Evolutionary conservation across 2,888 invertebrate genomes (phyloP).

Genomic region (Tanytarsus gracilentus): DNA sequence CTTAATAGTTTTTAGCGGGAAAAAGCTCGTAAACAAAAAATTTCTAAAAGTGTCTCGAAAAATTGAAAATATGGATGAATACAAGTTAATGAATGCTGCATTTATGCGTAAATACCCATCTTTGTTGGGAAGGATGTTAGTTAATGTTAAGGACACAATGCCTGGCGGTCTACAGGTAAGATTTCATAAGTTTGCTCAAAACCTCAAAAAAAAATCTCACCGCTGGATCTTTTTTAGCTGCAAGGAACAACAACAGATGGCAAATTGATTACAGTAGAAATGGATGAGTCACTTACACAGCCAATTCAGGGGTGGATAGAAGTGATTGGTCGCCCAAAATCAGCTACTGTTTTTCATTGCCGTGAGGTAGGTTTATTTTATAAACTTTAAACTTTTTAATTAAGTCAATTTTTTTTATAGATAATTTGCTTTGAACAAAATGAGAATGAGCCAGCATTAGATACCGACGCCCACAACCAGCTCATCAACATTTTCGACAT

Average conservation of each 20-base stretch:
- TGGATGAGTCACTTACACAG: constrained; percentile 20
- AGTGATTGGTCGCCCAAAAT: constrained; percentile 20
- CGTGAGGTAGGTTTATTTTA: constrained; percentile 6
- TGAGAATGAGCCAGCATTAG: constrained; percentile 21
- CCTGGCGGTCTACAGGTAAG: neutral
- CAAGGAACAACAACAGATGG: constrained; percentile 29
- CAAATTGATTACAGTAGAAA: neutral
- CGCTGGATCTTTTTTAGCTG: neutral
- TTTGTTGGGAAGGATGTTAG: neutral
- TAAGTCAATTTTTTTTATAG: neutral
- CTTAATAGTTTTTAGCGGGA: too few relatives aligned
- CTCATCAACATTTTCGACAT: constrained; percentile 11
- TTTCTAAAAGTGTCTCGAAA: neutral
- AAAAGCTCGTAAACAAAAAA: too few relatives aligned
- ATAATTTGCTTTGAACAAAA: constrained; percentile 21
- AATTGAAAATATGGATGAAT: neutral
- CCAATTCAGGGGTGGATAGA: constrained; percentile 29
- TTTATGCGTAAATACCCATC: neutral
- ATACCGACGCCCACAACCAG: constrained; percentile 16
- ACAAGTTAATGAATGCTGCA: neutral
- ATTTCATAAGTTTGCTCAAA: neutral
- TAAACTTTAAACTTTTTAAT: neutral
- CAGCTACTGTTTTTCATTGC: constrained; percentile 4
- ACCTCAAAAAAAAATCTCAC: neutral
- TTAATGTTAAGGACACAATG: neutral